phyloP scores from a whole-genome alignment of 2,113 vertebrate genomes.

The Fregetta grallaria region DNA sequence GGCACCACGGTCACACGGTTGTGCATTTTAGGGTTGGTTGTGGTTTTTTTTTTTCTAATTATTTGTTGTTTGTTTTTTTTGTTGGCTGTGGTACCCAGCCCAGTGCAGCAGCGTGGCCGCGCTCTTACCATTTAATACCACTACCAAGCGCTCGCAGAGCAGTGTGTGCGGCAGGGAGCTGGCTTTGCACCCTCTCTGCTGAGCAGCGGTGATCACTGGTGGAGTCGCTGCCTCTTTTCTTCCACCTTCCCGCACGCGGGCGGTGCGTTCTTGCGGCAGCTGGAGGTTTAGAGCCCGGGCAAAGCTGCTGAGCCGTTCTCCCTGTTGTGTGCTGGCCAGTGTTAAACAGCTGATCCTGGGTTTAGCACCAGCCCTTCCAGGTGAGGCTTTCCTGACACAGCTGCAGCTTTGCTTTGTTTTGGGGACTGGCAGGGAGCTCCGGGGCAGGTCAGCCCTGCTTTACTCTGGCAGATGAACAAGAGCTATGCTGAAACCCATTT shows the following conservation, averaged over 20 bases:
- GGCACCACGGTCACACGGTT: fast-evolving
- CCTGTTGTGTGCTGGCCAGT: background rate
- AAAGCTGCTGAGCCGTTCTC: background rate
- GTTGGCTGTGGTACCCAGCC: background rate
- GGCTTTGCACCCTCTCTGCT: fast-evolving
- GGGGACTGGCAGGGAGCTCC: too few relatives aligned
- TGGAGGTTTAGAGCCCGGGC: too few relatives aligned
- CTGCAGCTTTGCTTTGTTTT: fast-evolving
- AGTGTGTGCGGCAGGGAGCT: background rate
- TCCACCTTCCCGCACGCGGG: fast-evolving
- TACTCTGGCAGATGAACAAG: background rate
- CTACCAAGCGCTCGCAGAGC: fast-evolving
- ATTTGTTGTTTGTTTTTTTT: too few relatives aligned
- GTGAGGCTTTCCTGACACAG: fast-evolving
- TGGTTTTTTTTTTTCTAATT: fast-evolving
- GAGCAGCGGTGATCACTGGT: background rate
- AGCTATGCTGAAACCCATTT: fast-evolving
- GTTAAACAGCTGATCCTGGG: background rate
- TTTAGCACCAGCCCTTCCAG: background rate
- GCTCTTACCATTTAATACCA: fast-evolving
- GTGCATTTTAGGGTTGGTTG: fast-evolving
- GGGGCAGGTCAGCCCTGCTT: background rate
- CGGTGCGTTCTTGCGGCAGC: background rate
- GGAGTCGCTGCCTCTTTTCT: background rate
- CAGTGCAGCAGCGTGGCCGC: fast-evolving